Evolutionary conservation across 2,113 vertebrate species (phyloP).

Genomic region (Lathamus discolor): DNA sequence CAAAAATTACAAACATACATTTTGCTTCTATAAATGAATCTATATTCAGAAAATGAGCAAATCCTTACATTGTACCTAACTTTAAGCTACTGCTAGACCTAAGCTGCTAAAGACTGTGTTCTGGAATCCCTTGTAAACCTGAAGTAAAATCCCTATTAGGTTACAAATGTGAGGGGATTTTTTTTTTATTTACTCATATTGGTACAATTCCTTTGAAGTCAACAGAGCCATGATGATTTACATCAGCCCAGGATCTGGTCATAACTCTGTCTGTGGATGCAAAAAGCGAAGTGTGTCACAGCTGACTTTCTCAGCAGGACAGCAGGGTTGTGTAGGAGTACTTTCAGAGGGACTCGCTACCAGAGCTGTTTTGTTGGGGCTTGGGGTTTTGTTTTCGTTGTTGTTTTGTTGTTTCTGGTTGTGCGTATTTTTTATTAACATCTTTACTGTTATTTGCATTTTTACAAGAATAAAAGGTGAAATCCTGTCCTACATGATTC

Average conservation of each 20-base stretch:
- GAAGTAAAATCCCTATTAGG: background rate
- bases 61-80: background rate
- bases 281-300: background rate
- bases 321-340: background rate
- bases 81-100: background rate
- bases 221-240: background rate
- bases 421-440: background rate
- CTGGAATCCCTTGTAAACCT: background rate
- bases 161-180: background rate
- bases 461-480: background rate
- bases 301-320: background rate
- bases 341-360: background rate
- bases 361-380: background rate
- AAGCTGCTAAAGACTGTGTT: background rate
- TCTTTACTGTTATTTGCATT: background rate
- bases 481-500: background rate
- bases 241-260: background rate
- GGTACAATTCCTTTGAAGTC: background rate
- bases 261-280: background rate
- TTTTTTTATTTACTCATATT: background rate
- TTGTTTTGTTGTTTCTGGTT: background rate
- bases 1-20: background rate
- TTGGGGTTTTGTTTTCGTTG: background rate
- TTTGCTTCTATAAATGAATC: background rate
- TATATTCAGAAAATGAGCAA: background rate